A percentile compares a stretch with the other conserved stretches of the same genome.
Evolutionary conservation across 2,888 invertebrate species (phyloP).

Genomic region (Salpingus planirostris): DNA sequence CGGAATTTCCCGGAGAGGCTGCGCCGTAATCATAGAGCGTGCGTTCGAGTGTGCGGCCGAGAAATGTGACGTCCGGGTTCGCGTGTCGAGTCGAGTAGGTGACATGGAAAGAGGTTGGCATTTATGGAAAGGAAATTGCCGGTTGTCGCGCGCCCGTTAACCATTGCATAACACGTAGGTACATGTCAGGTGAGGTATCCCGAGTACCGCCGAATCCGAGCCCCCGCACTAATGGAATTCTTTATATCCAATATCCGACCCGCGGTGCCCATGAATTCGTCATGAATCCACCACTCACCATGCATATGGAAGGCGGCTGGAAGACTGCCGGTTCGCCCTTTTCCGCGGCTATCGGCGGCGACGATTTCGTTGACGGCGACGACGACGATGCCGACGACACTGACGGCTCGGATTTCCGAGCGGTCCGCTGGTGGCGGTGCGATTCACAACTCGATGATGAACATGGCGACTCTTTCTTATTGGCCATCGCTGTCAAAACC

Average conservation of each 20-base stretch:
- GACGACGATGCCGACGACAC: no score
- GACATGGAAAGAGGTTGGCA: slow-evolving; percentile 35
- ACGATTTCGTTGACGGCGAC: slow-evolving; percentile 5
- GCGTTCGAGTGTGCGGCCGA: slow-evolving; percentile 14
- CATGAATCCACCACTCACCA: slow-evolving; percentile 12
- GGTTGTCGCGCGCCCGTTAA: slow-evolving; percentile 29
- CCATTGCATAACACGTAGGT: slow-evolving; percentile 18
- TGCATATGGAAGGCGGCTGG: slow-evolving; percentile 12
- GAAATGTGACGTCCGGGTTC: slow-evolving; percentile 16
- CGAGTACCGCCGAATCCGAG: slow-evolving; percentile 13
- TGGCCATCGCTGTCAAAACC: slow-evolving; percentile 30
- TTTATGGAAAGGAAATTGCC: slow-evolving; percentile 36
- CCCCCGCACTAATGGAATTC: slow-evolving; percentile 24
- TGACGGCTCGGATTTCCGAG: slow-evolving; percentile 2
- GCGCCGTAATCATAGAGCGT: no score
- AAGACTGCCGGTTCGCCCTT: slow-evolving; percentile 9
- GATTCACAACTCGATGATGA: slow-evolving; percentile 15
- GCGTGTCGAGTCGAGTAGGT: slow-evolving; percentile 29
- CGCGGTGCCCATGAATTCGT: slow-evolving; percentile 21
- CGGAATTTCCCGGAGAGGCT: no score
- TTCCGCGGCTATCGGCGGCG: slow-evolving; percentile 12
- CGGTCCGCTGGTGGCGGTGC: slow-evolving; percentile 7
- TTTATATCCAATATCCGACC: slow-evolving; percentile 26
- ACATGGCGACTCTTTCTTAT: slow-evolving; percentile 13
- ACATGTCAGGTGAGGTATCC: slow-evolving; percentile 11